Evolutionary conservation across 2,113 vertebrate species (phyloP).

Genomic region (Morphnarchus princeps): DNA sequence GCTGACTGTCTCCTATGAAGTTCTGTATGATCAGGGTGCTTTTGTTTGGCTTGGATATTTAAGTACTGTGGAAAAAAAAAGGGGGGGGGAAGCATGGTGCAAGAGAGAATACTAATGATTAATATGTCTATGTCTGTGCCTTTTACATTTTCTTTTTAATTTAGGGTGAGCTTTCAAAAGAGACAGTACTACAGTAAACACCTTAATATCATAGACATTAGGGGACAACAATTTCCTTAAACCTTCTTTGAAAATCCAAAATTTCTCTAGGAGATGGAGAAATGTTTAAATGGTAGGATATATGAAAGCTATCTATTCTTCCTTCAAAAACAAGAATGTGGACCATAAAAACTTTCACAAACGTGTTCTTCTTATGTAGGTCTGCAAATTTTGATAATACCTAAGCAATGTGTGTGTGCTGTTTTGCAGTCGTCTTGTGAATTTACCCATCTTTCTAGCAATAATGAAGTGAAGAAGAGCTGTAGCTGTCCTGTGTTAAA

Average conservation of each 20-base stretch:
- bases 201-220: background rate
- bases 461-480: background rate
- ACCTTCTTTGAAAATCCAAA: background rate
- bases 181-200: background rate
- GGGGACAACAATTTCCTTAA: background rate
- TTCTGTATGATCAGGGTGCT: background rate
- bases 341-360: background rate
- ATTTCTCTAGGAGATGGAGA: background rate
- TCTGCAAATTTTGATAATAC: background rate
- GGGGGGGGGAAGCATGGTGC: background rate
- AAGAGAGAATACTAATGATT: background rate
- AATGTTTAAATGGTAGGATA: background rate
- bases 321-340: background rate
- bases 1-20: background rate
- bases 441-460: background rate
- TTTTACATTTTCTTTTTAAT: background rate
- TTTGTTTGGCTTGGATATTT: background rate
- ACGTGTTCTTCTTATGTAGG: background rate
- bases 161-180: background rate
- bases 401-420: background rate
- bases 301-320: background rate
- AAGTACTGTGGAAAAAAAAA: background rate
- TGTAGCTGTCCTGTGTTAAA: background rate
- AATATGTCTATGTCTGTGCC: background rate
- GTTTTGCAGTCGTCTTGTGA: background rate